Evolutionary conservation across 2,797 vertebrate genomes (phyloP).

Genomic region (Cuculus canorus): DNA sequence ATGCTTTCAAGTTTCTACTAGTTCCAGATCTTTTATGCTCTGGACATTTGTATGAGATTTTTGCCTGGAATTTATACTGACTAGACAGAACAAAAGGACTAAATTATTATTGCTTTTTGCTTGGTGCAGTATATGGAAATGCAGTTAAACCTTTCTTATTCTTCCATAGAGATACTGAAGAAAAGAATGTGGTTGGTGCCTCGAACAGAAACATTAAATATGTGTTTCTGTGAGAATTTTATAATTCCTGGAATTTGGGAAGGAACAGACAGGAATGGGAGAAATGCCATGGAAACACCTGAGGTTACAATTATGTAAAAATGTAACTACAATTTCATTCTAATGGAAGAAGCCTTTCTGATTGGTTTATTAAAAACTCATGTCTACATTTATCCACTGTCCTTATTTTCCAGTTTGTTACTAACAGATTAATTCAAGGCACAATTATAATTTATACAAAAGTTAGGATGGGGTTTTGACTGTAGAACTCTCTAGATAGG

Average conservation of each 20-base stretch:
- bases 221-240: background rate
- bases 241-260: background rate
- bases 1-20: constrained; percentile 24
- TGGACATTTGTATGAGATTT: background rate
- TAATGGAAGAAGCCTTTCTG: background rate
- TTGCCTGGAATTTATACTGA: background rate
- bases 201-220: background rate
- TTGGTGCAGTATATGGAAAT: background rate
- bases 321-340: background rate
- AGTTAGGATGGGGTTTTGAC: background rate
- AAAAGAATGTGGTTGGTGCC: background rate
- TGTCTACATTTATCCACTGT: background rate
- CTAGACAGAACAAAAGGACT: background rate
- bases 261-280: background rate
- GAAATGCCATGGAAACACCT: background rate
- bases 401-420: background rate
- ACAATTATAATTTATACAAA: background rate
- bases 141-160: background rate
- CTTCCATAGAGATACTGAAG: background rate
- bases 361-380: background rate
- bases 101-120: background rate
- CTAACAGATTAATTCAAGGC: background rate
- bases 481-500: background rate
- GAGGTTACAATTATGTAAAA: background rate
- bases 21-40: background rate